phyloP scores from a whole-genome alignment of 1,140 invertebrate species.

The Marisa cornuarietis region DNA sequence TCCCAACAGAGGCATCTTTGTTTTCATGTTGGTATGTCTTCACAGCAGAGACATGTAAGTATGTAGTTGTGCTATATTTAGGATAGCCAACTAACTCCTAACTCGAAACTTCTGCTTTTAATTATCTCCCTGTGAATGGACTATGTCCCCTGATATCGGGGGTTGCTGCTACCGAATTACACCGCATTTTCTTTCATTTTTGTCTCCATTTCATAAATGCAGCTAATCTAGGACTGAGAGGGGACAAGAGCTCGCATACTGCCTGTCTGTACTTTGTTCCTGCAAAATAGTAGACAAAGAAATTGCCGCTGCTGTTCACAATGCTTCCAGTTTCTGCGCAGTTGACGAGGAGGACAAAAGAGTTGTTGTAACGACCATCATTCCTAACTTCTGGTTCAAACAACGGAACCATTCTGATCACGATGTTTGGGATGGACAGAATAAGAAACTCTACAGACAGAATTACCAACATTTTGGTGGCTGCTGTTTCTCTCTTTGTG shows the following conservation, averaged over 20 bases:
- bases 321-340: not conserved
- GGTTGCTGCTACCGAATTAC: too few relatives aligned
- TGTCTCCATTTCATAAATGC: too few relatives aligned
- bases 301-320: conserved; percentile 16
- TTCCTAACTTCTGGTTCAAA: not conserved
- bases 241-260: not conserved
- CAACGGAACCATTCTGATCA: not conserved
- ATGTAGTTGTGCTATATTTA: too few relatives aligned
- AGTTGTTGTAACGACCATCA: conserved; percentile 1
- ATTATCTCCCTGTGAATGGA: too few relatives aligned
- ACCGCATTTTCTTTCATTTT: too few relatives aligned
- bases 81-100: too few relatives aligned
- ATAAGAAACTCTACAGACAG: conserved; percentile 11
- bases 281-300: conserved; percentile 11
- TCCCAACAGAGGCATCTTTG: too few relatives aligned
- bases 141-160: too few relatives aligned
- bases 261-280: not conserved
- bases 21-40: too few relatives aligned
- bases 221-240: too few relatives aligned
- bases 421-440: not conserved
- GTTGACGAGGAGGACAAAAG: not conserved
- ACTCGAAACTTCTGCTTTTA: too few relatives aligned
- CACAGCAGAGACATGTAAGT: too few relatives aligned
- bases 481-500: not conserved
- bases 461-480: not conserved